Base-by-base conservation (phyloP, 1,140 invertebrate species). In the Vanessa tameamea region DNA sequence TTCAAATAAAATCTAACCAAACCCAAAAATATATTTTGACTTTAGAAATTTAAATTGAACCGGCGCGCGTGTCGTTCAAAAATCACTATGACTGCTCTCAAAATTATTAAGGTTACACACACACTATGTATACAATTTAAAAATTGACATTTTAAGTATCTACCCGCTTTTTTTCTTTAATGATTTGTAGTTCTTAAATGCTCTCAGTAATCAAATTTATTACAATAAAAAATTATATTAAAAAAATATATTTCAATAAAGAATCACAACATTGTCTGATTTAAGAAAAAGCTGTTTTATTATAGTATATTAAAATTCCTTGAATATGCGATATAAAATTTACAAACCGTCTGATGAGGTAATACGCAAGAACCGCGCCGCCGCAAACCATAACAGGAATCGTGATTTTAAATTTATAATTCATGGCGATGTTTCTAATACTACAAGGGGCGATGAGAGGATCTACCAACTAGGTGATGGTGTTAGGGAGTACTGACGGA, bases 271-370 rank as follows among this genome's bases (percentile, higher is more conserved):
- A 13, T 0, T 3, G 16, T 11, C 23, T 57, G 20, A 57, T 26
- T 23, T 26, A 57, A 23, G 23, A 57, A 23, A 20, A 20, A 23
- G 20, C 8, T 3, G 11, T 6, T 23, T n/a, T 9, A 16, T 16
- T 23, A 23, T 57, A 2, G 53, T 11, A 50, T 23, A 31, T 47
- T 63, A 23, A 61, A 26, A n/a, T 26, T 57, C 68, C 51, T n/a
- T 37, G 9, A 75, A 12, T 20, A 69, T 37, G 55, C 65, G 55
- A 53, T 47, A 48, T 26, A 55, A 70, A 75, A 71, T 61, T 61
- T 90, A 92, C 91, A 79, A 87, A 92, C 91, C 91, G 90, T 87
- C 87, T 90, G 81, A 92, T 92, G 90, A 92, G 86, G 87, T 92
- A 92, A 92, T 90, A 93, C 64, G 87, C 90, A 76, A 93, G 85